Evolutionary conservation across 2,888 invertebrate genomes (phyloP).

Genomic region (Scaptomyza caliginosa): DNA sequence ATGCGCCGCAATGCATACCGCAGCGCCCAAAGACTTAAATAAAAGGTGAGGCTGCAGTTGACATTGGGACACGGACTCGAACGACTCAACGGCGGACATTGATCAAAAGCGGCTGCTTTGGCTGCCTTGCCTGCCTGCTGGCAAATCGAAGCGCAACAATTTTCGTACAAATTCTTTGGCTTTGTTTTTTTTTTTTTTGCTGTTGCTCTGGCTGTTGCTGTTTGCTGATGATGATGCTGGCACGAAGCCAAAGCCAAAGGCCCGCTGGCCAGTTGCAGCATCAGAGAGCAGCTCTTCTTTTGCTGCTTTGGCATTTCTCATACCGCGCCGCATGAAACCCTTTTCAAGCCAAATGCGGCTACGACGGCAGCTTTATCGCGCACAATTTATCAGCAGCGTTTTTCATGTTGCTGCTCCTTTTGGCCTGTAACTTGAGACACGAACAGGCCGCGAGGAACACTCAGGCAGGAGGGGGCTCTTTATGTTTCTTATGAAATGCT

Average conservation of each 20-base stretch:
- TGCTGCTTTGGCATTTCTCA: slow-evolving; percentile 61
- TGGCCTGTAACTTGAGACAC: slow-evolving; percentile 71
- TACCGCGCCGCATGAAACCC: slow-evolving; percentile 63
- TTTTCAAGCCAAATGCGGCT: slow-evolving; percentile 61
- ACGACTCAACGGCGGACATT: slow-evolving; percentile 68
- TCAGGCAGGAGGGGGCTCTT: slow-evolving; percentile 11
- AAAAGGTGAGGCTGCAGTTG: slow-evolving; percentile 68
- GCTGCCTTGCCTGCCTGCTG: slow-evolving; percentile 29
- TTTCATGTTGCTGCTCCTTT: slow-evolving; percentile 70
- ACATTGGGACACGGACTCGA: slow-evolving; percentile 62
- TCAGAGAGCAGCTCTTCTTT: slow-evolving; percentile 35
- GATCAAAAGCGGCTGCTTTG: slow-evolving; percentile 65
- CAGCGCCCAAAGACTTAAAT: slow-evolving; percentile 32
- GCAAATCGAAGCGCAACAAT: slow-evolving; percentile 78
- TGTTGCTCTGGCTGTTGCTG: slow-evolving; percentile 1
- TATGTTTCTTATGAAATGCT: slow-evolving; percentile 69
- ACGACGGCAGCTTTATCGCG: slow-evolving; percentile 66
- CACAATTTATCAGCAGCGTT: slow-evolving; percentile 78
- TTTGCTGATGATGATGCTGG: slow-evolving; percentile 44
- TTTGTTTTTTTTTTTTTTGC: slow-evolving; percentile 44
- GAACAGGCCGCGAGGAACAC: slow-evolving; percentile 30
- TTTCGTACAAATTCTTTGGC: slow-evolving; percentile 77
- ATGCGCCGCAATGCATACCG: slow-evolving; percentile 68
- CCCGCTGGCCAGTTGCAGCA: slow-evolving; percentile 63
- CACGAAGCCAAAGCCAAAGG: slow-evolving; percentile 30